phyloP scores from a whole-genome alignment of 2,797 vertebrate genomes.

The Luscinia megarhynchos region DNA sequence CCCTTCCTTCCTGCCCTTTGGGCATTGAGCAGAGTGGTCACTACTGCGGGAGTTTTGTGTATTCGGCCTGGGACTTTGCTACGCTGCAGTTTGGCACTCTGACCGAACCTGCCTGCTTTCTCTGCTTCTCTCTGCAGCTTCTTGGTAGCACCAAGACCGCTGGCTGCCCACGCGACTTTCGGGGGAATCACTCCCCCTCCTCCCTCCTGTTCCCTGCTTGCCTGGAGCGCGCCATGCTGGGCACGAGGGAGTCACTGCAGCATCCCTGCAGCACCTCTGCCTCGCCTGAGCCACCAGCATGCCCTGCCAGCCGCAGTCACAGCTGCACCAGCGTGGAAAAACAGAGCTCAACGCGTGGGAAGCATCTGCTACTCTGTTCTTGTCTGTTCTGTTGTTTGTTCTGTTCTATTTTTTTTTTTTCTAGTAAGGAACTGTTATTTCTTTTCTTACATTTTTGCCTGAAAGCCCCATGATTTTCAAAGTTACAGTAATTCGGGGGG shows the following conservation, averaged over 20 bases:
- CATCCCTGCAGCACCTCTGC: not conserved
- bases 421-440: not conserved
- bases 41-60: accelerated
- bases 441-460: not conserved
- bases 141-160: not conserved
- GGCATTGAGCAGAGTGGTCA: accelerated
- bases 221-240: accelerated
- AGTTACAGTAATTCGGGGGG: too few relatives aligned
- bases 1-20: not conserved
- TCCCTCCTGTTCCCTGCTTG: too few relatives aligned
- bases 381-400: not conserved
- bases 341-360: accelerated
- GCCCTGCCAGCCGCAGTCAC: accelerated
- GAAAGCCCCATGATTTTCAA: too few relatives aligned
- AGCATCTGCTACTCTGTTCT: not conserved
- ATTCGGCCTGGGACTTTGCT: not conserved
- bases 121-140: not conserved
- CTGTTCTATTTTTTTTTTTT: not conserved
- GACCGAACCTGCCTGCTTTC: not conserved
- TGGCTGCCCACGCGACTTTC: accelerated
- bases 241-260: not conserved
- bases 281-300: not conserved
- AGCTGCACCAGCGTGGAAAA: not conserved
- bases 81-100: accelerated
- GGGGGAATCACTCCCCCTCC: not conserved